Percentiles rank a stretch among this genome's conserved stretches.
Evolutionary conservation across 35 echinoderm and acorn worm species (phyloP).

Genomic region (Ophiothrix spiculata): DNA sequence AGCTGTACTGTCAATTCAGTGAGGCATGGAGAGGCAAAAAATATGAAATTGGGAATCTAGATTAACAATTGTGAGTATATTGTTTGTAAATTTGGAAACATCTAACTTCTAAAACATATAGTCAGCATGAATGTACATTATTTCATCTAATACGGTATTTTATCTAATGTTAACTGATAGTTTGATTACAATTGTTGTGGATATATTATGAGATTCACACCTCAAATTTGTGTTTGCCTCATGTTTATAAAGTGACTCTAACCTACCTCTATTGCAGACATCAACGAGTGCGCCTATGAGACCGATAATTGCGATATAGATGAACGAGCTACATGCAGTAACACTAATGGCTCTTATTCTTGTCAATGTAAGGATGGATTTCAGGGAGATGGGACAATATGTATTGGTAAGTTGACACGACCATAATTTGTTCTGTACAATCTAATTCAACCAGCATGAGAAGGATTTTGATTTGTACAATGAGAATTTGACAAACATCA

Average conservation of each 20-base stretch:
- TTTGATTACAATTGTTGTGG: no score
- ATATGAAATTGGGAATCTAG: no score
- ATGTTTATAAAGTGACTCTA: no score
- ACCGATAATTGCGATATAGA: constrained; percentile 6
- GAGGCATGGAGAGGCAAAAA: no score
- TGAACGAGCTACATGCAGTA: background rate
- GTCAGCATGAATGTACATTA: background rate
- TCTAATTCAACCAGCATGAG: background rate
- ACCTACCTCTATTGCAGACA: no score
- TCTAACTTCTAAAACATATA: background rate
- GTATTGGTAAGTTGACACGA: background rate
- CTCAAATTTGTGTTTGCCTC: no score
- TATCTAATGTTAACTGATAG: no score
- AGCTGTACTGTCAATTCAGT: no score
- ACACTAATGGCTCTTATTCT: background rate
- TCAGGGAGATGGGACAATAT: background rate
- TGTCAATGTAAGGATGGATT: background rate
- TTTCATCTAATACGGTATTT: no score
- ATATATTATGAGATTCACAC: no score
- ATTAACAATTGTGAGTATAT: constrained; percentile 37
- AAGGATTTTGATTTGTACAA: background rate
- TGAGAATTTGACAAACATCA: no score
- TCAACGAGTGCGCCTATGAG: constrained; percentile 14
- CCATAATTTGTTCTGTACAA: background rate
- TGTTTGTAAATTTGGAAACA: background rate